These are phyloP conservation scores for Lonchura striata DNA, from an alignment of 2,113 vertebrate species.

Conservation along the genomic window DNA sequence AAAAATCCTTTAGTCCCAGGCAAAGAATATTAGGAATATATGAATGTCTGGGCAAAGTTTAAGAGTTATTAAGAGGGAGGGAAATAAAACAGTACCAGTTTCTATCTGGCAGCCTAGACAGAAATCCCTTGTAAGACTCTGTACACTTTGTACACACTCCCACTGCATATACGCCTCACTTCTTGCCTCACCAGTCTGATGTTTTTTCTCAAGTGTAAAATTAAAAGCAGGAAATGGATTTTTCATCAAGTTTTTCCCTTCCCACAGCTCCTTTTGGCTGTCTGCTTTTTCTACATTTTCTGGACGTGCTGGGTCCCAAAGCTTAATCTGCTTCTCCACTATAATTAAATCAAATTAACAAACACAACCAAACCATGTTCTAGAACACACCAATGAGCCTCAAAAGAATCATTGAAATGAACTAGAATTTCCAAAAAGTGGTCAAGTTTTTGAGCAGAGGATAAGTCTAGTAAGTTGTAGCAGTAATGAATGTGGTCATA, in stretches of 20 bases:
- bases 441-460: neutral
- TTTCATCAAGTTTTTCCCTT: neutral
- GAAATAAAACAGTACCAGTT: neutral
- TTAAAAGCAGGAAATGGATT: neutral
- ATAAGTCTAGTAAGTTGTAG: neutral
- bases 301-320: neutral
- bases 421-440: neutral
- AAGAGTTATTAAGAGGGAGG: neutral
- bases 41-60: neutral
- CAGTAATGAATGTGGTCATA: neutral
- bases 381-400: neutral
- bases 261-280: neutral
- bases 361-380: neutral
- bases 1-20: neutral
- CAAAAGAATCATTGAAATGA: neutral
- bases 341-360: constrained; percentile 29
- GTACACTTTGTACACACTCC: neutral
- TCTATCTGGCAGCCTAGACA: neutral
- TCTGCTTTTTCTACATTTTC: neutral
- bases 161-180: neutral
- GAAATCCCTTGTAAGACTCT: neutral
- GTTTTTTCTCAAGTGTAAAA: neutral
- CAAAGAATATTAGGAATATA: neutral
- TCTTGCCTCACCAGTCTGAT: neutral
- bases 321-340: neutral